These are phyloP conservation scores for Lophotis ruficrista DNA, from an alignment of 2,113 vertebrate genomes.

Conservation along the genomic window DNA sequence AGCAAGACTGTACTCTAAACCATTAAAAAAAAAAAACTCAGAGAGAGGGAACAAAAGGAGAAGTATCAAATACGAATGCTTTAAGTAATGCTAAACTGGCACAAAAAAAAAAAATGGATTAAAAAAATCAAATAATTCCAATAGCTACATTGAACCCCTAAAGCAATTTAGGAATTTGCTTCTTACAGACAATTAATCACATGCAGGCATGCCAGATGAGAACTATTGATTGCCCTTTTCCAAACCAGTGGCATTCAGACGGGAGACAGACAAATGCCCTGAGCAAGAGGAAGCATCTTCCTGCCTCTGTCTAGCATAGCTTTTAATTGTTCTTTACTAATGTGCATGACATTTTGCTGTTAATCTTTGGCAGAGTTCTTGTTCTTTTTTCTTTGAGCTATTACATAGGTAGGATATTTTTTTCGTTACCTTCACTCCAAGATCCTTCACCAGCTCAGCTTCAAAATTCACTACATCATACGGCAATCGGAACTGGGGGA, in stretches of 20 bases:
- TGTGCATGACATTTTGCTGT: slow-evolving; percentile 83
- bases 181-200: slow-evolving; percentile 88
- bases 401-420: slow-evolving; percentile 45
- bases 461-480: slow-evolving; percentile 90
- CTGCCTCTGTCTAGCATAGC: slow-evolving; percentile 75
- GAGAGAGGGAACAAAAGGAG: background rate
- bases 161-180: slow-evolving; percentile 83
- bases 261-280: slow-evolving; percentile 88
- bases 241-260: slow-evolving; percentile 87
- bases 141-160: slow-evolving; percentile 76
- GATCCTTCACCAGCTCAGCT: slow-evolving; percentile 89
- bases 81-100: slow-evolving; percentile 55
- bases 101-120: slow-evolving; percentile 47
- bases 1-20: background rate
- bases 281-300: slow-evolving; percentile 77
- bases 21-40: background rate
- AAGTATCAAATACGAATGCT: slow-evolving; percentile 31
- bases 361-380: slow-evolving; percentile 75
- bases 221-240: slow-evolving; percentile 94
- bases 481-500: slow-evolving; percentile 90
- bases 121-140: slow-evolving; percentile 75
- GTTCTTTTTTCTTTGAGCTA: slow-evolving; percentile 56
- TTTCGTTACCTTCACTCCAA: slow-evolving; percentile 89
- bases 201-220: slow-evolving; percentile 85
- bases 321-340: slow-evolving; percentile 90